A percentile compares a stretch with the other conserved stretches of the same genome.
These are phyloP conservation scores for Mus spretus DNA, from an alignment of 2,797 vertebrate species.

Conservation along the genomic window DNA sequence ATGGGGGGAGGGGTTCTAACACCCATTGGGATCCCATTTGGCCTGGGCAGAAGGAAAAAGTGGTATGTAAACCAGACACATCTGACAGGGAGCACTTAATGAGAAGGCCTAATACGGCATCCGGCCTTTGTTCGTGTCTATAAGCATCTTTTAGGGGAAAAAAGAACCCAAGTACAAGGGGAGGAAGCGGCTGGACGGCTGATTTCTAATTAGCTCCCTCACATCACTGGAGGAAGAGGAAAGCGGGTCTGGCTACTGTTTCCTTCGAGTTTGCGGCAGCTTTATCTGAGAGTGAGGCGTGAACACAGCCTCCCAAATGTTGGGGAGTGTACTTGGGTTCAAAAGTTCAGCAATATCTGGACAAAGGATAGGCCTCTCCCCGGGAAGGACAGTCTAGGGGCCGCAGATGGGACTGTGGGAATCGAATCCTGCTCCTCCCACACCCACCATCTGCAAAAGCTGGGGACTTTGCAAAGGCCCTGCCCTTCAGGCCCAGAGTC, in stretches of 20 bases:
- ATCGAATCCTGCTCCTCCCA: constrained; percentile 57
- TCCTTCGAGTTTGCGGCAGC: constrained; percentile 77
- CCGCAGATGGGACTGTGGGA: constrained; percentile 67
- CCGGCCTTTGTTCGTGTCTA: constrained; percentile 64
- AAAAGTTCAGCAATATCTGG: constrained; percentile 78
- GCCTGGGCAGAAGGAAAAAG: neutral
- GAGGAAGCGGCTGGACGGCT: constrained; percentile 82
- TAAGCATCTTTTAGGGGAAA: constrained; percentile 53
- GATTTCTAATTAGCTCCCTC: constrained; percentile 83
- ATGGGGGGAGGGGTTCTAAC: neutral
- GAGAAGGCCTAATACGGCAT: constrained; percentile 75
- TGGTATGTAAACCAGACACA: constrained; percentile 65
- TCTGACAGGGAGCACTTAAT: constrained; percentile 60
- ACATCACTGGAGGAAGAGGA: constrained; percentile 83
- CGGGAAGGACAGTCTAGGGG: constrained; percentile 50
- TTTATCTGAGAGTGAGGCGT: constrained; percentile 73
- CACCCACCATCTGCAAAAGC: constrained; percentile 76
- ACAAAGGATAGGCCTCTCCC: neutral
- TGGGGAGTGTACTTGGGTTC: constrained; percentile 65
- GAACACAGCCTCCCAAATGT: constrained; percentile 72
- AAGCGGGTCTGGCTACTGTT: constrained; percentile 79
- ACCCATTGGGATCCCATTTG: neutral
- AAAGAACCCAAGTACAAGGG: constrained; percentile 62
- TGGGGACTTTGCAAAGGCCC: constrained; percentile 60
- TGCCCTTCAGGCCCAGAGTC: constrained; percentile 84